Evolutionary conservation across 2,888 invertebrate species (phyloP).

Genomic region (Calephelis perditalis): DNA sequence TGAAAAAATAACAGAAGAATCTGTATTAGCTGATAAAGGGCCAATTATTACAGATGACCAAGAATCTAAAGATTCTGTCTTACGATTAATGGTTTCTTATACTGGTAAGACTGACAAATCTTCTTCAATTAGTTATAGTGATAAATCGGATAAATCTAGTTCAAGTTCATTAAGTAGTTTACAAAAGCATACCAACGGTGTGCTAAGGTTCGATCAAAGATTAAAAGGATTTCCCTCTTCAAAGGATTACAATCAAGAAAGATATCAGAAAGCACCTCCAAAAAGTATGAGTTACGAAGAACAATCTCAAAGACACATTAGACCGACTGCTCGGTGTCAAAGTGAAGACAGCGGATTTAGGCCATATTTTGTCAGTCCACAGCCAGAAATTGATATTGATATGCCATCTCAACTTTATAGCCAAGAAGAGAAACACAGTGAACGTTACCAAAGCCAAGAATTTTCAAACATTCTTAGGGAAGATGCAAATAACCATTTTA

Average conservation of each 20-base stretch:
- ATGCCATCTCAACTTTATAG: conserved; percentile 77
- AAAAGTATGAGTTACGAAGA: conserved; percentile 74
- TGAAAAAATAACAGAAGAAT: background rate
- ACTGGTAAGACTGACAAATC: conserved; percentile 61
- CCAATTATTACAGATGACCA: conserved; percentile 42
- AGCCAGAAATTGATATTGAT: conserved; percentile 76
- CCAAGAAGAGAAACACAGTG: conserved; percentile 80
- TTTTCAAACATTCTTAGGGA: conserved; percentile 73
- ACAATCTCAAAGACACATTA: conserved; percentile 61
- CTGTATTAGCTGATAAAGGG: conserved; percentile 35
- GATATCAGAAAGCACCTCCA: conserved; percentile 59
- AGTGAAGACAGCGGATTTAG: conserved; percentile 78
- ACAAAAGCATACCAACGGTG: conserved; percentile 64
- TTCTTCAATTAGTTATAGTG: conserved; percentile 72
- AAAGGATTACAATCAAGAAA: conserved; percentile 50
- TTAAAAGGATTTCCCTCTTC: conserved; percentile 48
- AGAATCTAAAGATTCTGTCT: conserved; percentile 48
- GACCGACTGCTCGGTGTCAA: conserved; percentile 76
- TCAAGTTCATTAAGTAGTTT: conserved; percentile 72
- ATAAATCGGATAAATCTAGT: conserved; percentile 73
- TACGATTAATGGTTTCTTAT: conserved; percentile 53
- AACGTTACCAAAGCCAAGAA: conserved; percentile 82
- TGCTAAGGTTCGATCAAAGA: conserved; percentile 59
- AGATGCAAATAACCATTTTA: conserved; percentile 54
- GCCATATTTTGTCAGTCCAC: conserved; percentile 61